phyloP scores from a whole-genome alignment of 1,140 invertebrate genomes.

The Ceratitis capitata region DNA sequence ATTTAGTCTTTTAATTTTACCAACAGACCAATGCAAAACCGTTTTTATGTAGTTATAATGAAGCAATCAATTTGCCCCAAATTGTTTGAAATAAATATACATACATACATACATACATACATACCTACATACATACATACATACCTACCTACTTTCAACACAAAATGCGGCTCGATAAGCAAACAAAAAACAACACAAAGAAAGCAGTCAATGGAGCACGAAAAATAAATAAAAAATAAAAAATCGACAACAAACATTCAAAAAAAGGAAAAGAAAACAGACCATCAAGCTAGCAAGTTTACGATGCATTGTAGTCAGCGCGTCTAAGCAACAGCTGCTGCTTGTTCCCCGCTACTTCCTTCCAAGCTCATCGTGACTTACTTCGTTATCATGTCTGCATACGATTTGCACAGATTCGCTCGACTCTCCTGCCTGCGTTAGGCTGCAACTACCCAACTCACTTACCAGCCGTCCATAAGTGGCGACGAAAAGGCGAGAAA shows the following conservation, averaged over 20 bases:
- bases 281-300: not conserved
- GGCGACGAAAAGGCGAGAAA: too few relatives aligned
- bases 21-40: not conserved
- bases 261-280: not conserved
- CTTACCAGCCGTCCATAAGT: too few relatives aligned
- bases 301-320: not conserved
- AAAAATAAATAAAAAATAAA: not conserved
- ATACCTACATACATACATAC: not conserved
- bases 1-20: not conserved
- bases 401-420: not conserved
- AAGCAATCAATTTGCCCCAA: not conserved
- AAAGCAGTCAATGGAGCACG: not conserved
- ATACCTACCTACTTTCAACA: too few relatives aligned
- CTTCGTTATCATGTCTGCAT: not conserved
- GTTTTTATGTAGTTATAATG: too few relatives aligned
- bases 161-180: not conserved
- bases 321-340: slow-evolving; percentile 2
- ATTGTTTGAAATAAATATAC: not conserved
- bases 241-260: not conserved
- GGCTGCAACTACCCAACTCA: too few relatives aligned
- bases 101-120: not conserved
- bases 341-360: not conserved
- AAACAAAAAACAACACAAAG: not conserved
- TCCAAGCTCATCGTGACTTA: not conserved
- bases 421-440: not conserved